Evolutionary conservation across 2,888 invertebrate genomes (phyloP), one percentile per base, ranked within the genome.

Genomic region (Trichogramma dendrolimi): DNA sequence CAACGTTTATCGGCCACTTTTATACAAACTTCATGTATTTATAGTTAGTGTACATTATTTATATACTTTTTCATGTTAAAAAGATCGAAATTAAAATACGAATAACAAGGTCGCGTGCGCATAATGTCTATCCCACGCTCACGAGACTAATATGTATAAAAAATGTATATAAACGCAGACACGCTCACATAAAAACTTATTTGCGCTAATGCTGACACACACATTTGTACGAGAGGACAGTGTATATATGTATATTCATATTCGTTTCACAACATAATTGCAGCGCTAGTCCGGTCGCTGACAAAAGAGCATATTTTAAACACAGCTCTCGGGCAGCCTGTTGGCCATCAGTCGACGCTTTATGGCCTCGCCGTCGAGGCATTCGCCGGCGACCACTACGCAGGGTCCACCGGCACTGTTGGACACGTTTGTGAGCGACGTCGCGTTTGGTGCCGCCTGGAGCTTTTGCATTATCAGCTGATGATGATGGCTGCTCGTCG

Each of bases 241-340:
- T 27, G 27, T 27, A 27, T 27, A 27, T 27, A 27, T 27, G 27
- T 27, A 27, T 27, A 27, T 27, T 27, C 27, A 27, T 27, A 27
- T 27, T 27, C 27, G 27, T 27, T 27, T 27, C 46, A 8, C n/a
- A 8, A 46, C 8, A 2, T 46, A 46, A 46, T 10, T 10, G 46
- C n/a, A 46, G 46, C n/a, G 8, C 8, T 46, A 10, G 8, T 10
- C 46, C 8, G 10, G 46, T 46, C n/a, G n/a, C 8, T 46, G 46
- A 46, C n/a, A 46, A 46, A 46, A 46, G n/a, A 46, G n/a, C 8
- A 10, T 8, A 10, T 46, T 52, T 87, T 89, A 92, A 74, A 92
- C 92, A 82, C 92, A 92, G 78, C 91, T 92, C 81, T 92, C 92
- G 51, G 92, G 92, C 76, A 92, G 87, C 76, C 92, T 87, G 78